These are phyloP conservation scores for Ginglymostoma cirratum DNA, from an alignment of 2,113 vertebrate species.

Conservation along the genomic window DNA sequence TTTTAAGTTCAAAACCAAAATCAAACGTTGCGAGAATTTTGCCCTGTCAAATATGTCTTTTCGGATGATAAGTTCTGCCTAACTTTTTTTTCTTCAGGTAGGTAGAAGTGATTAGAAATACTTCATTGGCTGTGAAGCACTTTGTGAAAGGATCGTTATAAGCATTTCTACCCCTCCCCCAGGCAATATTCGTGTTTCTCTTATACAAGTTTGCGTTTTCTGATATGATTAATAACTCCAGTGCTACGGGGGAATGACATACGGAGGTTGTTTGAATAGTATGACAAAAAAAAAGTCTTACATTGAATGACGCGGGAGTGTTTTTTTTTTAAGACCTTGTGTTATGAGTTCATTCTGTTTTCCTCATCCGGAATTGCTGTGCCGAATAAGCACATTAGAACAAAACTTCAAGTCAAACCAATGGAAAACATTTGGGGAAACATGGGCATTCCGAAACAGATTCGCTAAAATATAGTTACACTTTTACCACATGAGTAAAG, in stretches of 20 bases:
- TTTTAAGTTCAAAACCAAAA: no score
- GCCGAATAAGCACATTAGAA: not conserved
- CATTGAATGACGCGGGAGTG: not conserved
- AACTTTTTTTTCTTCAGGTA: no score
- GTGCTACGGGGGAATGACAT: not conserved
- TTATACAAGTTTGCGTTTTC: not conserved
- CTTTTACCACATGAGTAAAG: not conserved
- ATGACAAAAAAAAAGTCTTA: not conserved
- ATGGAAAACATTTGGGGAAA: not conserved
- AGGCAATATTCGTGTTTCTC: not conserved
- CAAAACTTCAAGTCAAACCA: not conserved
- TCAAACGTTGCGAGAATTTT: no score
- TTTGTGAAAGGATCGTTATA: not conserved
- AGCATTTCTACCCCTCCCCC: not conserved
- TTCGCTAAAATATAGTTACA: not conserved
- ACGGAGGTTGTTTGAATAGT: not conserved
- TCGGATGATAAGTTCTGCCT: no score
- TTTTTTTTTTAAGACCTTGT: not conserved
- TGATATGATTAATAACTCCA: not conserved
- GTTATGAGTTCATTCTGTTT: not conserved
- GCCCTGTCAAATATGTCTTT: no score
- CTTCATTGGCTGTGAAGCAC: not conserved
- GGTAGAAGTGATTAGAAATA: not conserved
- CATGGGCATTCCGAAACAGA: not conserved
- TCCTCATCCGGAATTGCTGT: not conserved